These are phyloP conservation scores for Rhinoderma darwinii DNA, from an alignment of 2,113 vertebrate species.

Conservation along the genomic window DNA sequence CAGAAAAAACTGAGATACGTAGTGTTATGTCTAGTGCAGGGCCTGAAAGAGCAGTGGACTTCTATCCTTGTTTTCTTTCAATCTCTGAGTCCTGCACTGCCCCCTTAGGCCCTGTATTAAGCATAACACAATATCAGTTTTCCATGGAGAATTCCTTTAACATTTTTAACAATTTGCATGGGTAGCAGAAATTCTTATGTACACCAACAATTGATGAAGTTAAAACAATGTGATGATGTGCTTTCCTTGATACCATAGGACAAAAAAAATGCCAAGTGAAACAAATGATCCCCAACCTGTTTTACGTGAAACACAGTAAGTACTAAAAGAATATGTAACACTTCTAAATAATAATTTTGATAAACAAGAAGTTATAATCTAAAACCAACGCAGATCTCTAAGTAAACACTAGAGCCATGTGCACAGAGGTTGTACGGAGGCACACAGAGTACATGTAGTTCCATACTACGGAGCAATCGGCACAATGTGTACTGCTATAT, in stretches of 20 bases:
- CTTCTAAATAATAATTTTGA: too few relatives aligned
- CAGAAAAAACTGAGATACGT: too few relatives aligned
- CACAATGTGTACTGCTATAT: neutral
- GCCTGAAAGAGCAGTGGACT: neutral
- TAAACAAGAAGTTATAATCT: too few relatives aligned
- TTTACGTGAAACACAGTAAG: slow-evolving; percentile 28
- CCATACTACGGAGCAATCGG: too few relatives aligned
- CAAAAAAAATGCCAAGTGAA: slow-evolving; percentile 23
- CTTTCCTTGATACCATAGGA: neutral
- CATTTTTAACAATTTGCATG: neutral
- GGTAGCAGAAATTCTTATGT: neutral
- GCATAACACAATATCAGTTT: neutral
- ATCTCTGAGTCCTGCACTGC: neutral
- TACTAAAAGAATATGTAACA: neutral
- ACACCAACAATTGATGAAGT: neutral
- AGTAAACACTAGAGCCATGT: neutral
- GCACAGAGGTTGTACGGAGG: neutral
- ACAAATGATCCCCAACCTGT: neutral
- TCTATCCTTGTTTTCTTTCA: neutral
- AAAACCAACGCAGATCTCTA: too few relatives aligned
- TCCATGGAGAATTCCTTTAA: neutral
- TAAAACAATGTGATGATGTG: neutral
- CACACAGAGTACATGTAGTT: neutral
- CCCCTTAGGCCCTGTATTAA: too few relatives aligned
- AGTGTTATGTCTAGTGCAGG: neutral